phyloP scores from a whole-genome alignment of 2,113 vertebrate species.

The Symphodus melops region DNA sequence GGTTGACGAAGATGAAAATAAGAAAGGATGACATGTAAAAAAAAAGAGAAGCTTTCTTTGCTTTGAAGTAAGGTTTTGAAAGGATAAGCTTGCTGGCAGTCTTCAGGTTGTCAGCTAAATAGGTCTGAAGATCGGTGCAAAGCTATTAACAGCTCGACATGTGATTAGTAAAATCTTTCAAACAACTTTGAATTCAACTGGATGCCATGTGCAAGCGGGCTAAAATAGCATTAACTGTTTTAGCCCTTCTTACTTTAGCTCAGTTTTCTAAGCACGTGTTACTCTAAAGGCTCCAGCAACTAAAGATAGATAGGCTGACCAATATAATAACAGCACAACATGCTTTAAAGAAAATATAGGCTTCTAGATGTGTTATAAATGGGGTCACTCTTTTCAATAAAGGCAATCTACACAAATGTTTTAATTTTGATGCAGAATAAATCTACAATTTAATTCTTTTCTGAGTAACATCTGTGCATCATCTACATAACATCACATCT shows the following conservation, averaged over 20 bases:
- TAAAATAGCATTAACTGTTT: constrained; percentile 21
- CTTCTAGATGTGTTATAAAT: not conserved
- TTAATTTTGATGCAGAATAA: not conserved
- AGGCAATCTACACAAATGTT: not conserved
- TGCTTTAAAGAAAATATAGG: not conserved
- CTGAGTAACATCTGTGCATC: constrained; percentile 4
- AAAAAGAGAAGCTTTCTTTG: not conserved
- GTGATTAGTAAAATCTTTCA: constrained; percentile 33
- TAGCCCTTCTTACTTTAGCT: not conserved
- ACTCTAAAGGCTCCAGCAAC: not conserved
- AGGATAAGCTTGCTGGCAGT: constrained; percentile 26
- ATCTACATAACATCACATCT: constrained; percentile 7
- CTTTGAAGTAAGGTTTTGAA: constrained; percentile 13
- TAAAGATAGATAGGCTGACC: not conserved
- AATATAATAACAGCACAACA: not conserved
- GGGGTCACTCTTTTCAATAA: not conserved
- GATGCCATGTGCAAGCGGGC: not conserved
- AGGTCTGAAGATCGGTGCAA: constrained; percentile 1
- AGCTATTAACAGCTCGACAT: constrained; percentile 11
- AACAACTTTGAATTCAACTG: constrained; percentile 12
- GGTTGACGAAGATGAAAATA: not conserved
- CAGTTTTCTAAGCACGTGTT: not conserved
- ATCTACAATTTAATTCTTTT: too few relatives aligned
- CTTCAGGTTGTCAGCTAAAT: constrained; percentile 1
- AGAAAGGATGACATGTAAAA: not conserved